Conservation (phyloP, 2,888 invertebrate genomes). For the Monochamus alternatus region DNA sequence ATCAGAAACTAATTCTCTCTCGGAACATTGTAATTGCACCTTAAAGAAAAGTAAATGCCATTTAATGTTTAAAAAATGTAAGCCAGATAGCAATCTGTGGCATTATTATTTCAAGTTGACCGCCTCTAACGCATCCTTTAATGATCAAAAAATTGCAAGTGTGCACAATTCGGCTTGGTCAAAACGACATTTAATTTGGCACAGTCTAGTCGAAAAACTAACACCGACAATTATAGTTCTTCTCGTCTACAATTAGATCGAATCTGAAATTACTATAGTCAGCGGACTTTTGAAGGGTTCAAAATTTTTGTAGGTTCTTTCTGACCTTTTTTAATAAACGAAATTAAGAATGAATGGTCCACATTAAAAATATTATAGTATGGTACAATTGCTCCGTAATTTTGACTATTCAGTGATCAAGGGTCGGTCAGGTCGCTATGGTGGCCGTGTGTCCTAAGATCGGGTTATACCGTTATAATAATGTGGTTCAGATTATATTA, state of each 20-base stretch:
- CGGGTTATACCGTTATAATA: no score
- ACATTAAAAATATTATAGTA: background rate
- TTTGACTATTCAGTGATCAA: background rate
- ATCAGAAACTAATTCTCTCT: background rate
- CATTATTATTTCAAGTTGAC: slow-evolving; percentile 28
- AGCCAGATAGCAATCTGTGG: slow-evolving; percentile 3
- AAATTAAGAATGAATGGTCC: background rate
- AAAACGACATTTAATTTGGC: slow-evolving; percentile 42
- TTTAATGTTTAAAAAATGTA: slow-evolving; percentile 13
- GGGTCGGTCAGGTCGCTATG: background rate
- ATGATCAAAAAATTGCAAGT: slow-evolving; percentile 37
- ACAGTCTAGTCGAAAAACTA: slow-evolving; percentile 39
- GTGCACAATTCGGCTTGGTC: slow-evolving; percentile 27
- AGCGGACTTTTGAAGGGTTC: slow-evolving; percentile 43
- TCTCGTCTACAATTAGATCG: slow-evolving; percentile 50
- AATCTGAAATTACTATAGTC: slow-evolving; percentile 19
- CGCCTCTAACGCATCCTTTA: slow-evolving; percentile 38
- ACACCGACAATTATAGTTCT: slow-evolving; percentile 47
- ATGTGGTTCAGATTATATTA: background rate
- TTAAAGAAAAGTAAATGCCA: slow-evolving; percentile 25
- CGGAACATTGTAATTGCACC: slow-evolving; percentile 12
- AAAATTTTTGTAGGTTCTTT: slow-evolving; percentile 26
- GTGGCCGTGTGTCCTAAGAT: background rate
- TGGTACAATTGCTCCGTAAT: background rate
- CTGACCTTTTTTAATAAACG: slow-evolving; percentile 6